Conservation (phyloP, 2,113 vertebrate genomes). For the Phyllostomus discolor region DNA sequence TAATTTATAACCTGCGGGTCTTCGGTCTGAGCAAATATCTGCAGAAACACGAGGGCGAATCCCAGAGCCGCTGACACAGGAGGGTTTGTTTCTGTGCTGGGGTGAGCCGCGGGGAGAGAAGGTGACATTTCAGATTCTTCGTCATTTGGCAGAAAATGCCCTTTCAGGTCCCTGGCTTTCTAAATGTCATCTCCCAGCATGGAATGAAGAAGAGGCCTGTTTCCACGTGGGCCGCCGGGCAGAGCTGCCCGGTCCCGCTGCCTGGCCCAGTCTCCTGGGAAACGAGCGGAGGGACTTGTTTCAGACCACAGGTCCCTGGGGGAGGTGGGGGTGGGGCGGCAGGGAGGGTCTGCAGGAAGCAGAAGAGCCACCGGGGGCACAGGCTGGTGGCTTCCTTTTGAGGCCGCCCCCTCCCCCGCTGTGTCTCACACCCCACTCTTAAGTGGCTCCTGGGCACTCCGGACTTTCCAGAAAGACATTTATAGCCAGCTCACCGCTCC, state of each 20-base stretch:
- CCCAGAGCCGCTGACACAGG: background rate
- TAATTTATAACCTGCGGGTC: background rate
- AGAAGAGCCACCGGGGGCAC: background rate
- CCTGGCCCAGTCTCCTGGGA: too few species aligned
- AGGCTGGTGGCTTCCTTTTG: background rate
- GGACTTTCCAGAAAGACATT: background rate
- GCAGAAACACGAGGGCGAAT: background rate
- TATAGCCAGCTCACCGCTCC: too few species aligned
- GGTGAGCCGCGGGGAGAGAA: background rate
- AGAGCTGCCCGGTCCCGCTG: background rate
- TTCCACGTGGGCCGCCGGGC: background rate
- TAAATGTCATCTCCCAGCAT: background rate
- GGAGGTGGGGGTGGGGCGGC: accelerated
- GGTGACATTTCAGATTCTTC: background rate
- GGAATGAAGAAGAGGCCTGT: background rate
- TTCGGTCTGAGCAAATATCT: background rate
- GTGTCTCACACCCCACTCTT: background rate
- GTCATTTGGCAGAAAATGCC: background rate
- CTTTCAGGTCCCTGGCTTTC: background rate
- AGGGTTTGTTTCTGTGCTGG: background rate
- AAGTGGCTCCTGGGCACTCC: background rate
- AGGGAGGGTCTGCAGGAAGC: background rate
- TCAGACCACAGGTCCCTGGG: background rate
- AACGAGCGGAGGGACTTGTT: background rate
- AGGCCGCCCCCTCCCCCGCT: too few species aligned